A percentile compares a stretch with the other conserved stretches of the same genome.
Conservation (phyloP, 2,888 invertebrate genomes). For the Lapara coniferarum region DNA sequence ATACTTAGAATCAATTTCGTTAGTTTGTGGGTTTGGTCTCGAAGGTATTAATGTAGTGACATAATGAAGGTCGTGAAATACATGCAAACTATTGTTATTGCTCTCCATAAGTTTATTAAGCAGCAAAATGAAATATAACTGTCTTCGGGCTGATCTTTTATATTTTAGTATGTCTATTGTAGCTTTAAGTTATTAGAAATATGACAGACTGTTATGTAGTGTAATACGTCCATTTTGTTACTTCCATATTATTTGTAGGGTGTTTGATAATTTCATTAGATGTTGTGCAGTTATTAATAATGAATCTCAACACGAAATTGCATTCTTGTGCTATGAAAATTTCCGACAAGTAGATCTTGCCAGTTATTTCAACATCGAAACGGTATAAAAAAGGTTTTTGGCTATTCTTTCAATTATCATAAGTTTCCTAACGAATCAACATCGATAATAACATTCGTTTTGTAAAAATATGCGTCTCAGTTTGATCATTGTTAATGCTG, state of each 20-base stretch:
- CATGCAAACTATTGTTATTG: background rate
- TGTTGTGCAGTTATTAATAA: slow-evolving; percentile 34
- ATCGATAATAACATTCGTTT: slow-evolving; percentile 3
- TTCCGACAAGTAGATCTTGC: slow-evolving; percentile 22
- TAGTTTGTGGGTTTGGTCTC: background rate
- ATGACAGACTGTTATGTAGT: slow-evolving; percentile 67
- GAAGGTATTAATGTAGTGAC: background rate
- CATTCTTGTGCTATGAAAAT: slow-evolving; percentile 18
- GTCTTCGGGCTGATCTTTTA: slow-evolving; percentile 56
- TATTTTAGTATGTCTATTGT: slow-evolving; percentile 46
- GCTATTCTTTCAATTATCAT: slow-evolving; percentile 14
- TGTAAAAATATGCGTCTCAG: slow-evolving; percentile 12
- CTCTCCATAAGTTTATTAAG: slow-evolving; percentile 44
- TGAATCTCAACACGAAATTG: slow-evolving; percentile 47
- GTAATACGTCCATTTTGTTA: slow-evolving; percentile 55
- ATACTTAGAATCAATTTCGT: no score
- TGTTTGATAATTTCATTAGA: slow-evolving; percentile 41
- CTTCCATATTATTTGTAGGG: slow-evolving; percentile 46
- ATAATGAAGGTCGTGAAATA: background rate
- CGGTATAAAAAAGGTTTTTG: slow-evolving; percentile 8
- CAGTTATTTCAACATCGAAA: slow-evolving; percentile 1
- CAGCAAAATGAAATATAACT: slow-evolving; percentile 41
- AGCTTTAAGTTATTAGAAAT: slow-evolving; percentile 60
- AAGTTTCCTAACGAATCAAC: slow-evolving; percentile 17
- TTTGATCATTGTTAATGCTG: background rate